These are phyloP conservation scores for Saguinus midas DNA, from an alignment of 2,113 vertebrate species.

Conservation along the genomic window DNA sequence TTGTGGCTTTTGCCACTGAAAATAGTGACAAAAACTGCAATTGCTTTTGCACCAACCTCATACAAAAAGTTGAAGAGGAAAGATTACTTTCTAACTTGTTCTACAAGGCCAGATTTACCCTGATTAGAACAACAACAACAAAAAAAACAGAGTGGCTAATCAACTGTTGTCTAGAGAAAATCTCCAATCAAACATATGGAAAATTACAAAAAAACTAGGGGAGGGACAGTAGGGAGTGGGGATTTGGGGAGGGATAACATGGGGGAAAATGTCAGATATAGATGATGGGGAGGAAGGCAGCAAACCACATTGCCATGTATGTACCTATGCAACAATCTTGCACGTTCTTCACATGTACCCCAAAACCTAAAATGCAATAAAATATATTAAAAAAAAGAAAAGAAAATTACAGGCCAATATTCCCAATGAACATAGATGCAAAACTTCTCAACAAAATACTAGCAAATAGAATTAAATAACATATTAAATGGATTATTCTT, in stretches of 20 bases:
- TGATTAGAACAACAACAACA: not conserved
- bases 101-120: not conserved
- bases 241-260: too few relatives aligned
- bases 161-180: slow-evolving; percentile 46
- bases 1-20: too few relatives aligned
- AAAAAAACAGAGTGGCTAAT: not conserved
- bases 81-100: not conserved
- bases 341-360: too few relatives aligned
- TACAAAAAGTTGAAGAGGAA: not conserved
- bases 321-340: too few relatives aligned
- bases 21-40: too few relatives aligned
- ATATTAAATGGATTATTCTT: not conserved
- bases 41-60: too few relatives aligned
- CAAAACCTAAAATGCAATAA: too few relatives aligned
- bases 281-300: too few relatives aligned
- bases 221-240: too few relatives aligned
- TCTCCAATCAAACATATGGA: slow-evolving; percentile 41
- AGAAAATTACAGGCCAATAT: not conserved
- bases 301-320: too few relatives aligned
- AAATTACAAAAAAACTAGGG: not conserved
- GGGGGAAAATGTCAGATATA: too few relatives aligned
- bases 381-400: not conserved
- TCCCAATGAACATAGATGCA: not conserved
- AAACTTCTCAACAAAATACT: not conserved
- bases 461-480: not conserved